phyloP scores from a whole-genome alignment of 2,888 invertebrate genomes.

The Cotesia congregata region DNA sequence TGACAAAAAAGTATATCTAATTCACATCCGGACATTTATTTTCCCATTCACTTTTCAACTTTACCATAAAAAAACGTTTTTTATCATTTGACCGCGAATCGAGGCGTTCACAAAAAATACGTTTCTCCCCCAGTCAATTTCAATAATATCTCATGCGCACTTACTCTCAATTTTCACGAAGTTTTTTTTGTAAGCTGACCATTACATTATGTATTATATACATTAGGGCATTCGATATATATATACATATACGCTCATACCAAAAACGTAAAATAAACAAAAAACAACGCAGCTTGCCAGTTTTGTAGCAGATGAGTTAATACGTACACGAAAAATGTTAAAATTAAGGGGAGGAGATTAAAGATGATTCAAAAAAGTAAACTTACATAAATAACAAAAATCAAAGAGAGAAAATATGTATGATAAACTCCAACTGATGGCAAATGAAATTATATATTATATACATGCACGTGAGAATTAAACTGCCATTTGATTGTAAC shows the following conservation, averaged over 20 bases:
- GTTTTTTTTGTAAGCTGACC: not conserved
- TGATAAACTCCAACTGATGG: not conserved
- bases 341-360: constrained; percentile 40
- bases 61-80: not conserved
- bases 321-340: not conserved
- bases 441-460: not conserved
- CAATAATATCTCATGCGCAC: not conserved
- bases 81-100: not conserved
- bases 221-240: not conserved
- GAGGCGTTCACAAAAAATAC: not conserved
- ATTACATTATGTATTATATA: not conserved
- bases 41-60: constrained; percentile 30
- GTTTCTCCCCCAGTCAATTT: not conserved
- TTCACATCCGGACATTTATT: constrained; percentile 39
- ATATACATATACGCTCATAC: constrained; percentile 14
- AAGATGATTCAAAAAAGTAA: constrained; percentile 38
- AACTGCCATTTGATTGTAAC: no score
- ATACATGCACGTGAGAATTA: not conserved
- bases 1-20: constrained; percentile 31
- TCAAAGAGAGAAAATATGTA: constrained; percentile 18
- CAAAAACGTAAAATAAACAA: constrained; percentile 36
- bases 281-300: constrained; percentile 55
- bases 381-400: not conserved
- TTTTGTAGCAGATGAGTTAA: constrained; percentile 45
- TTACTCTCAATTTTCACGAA: not conserved